Evolutionary conservation across 1,140 invertebrate species (phyloP), one percentile per base, ranked within the genome.

Genomic region (Tetragonula clypearis): DNA sequence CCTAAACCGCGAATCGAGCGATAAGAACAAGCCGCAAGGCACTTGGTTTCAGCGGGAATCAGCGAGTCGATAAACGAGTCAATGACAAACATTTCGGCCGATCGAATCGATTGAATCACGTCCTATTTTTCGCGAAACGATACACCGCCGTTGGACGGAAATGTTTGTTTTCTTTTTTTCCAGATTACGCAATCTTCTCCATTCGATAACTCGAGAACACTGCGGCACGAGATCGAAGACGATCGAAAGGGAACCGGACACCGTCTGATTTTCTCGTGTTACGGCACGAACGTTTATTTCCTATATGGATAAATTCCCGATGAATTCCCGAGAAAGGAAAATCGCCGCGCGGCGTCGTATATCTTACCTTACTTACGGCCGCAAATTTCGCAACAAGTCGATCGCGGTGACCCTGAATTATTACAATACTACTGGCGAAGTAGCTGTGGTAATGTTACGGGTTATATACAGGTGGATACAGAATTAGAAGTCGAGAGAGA

Each of bases 401-500:
- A 84, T 77, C 56, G 80, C 53, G 41, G 23, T 60, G 79, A 82
- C 60, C 76, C 62, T 82, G 84, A 86, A 90, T 85, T 88, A 88
- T 90, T 86, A 76, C 81, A 87, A 87, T 77, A n/a, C 69, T 77
- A n/a, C 69, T 79, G 58, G 23, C 11, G 23, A 12, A 62, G 69
- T 79, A 30, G 80, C 68, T 49, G 41, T 49, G 84, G 82, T 86
- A 82, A 84, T 85, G 60, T 78, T 49, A 49, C 41, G 41, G 21
- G 15, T 14, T 62, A 17, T 71, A 69, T 79, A 84, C 86, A 49
- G 88, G 86, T 77, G 75, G 81, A 84, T 82, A 84, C 84, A 81
- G 75, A 88, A 90, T 90, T 88, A 90, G 86, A 90, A 82, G 53
- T 77, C 41, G 41, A 53, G 76, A 84, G 87, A 79, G 86, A 84